Conservation (phyloP, 30 jellyfish, hydroid and myxozoan species). For the Turritopsis dohrnii region DNA sequence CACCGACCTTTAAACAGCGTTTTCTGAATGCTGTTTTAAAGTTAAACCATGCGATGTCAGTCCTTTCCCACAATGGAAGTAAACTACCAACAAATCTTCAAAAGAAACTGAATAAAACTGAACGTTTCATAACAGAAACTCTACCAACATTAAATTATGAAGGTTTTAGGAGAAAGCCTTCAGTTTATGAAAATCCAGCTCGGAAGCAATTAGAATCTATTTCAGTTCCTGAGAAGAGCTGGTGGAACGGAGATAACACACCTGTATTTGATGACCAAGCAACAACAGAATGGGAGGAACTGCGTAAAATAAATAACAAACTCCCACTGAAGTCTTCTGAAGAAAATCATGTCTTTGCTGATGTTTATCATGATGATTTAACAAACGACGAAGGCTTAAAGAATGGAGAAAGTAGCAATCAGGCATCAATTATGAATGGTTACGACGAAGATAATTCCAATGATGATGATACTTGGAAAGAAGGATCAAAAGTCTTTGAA, state of each 20-base stretch:
- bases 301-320: neutral
- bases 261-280: neutral
- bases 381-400: neutral
- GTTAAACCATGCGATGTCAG: neutral
- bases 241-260: neutral
- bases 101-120: neutral
- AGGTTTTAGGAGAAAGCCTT: neutral
- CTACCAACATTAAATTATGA: neutral
- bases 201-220: neutral
- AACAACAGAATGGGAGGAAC: neutral
- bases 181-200: neutral
- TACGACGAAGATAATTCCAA: neutral
- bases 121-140: neutral
- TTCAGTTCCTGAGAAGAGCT: neutral
- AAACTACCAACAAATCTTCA: neutral
- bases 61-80: neutral
- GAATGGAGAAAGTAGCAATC: neutral
- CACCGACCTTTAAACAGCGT: slow-evolving; percentile 1
- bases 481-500: neutral
- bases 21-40: slow-evolving; percentile 2
- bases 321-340: neutral
- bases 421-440: neutral
- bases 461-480: neutral
- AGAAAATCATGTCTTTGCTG: neutral
- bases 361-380: neutral